A percentile compares a stretch with the other conserved stretches of the same genome.
Conservation (phyloP, 2,113 vertebrate genomes). For the Callipepla californica region DNA sequence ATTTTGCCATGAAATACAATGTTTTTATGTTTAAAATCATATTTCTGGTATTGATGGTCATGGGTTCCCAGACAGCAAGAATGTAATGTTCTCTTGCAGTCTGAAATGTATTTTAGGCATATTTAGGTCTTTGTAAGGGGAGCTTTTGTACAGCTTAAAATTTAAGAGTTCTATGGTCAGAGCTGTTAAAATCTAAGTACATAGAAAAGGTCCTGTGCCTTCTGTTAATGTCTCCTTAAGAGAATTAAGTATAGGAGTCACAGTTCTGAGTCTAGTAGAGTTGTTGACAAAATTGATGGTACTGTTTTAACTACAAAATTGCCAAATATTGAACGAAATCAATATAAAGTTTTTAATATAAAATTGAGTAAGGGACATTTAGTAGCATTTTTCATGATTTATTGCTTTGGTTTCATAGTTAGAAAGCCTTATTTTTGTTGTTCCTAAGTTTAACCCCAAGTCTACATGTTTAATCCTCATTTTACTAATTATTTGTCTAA, state of each 20-base stretch:
- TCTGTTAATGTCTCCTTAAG: not conserved
- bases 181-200: not conserved
- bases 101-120: not conserved
- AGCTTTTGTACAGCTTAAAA: not conserved
- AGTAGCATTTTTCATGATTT: not conserved
- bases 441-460: not conserved
- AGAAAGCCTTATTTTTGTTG: not conserved
- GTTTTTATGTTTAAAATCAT: rapidly evolving
- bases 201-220: not conserved
- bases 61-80: not conserved
- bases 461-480: not conserved
- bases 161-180: not conserved
- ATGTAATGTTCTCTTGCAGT: not conserved
- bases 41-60: not conserved
- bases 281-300: not conserved
- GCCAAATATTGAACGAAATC: not conserved
- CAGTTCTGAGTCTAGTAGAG: not conserved
- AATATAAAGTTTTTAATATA: rapidly evolving
- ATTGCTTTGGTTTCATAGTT: not conserved
- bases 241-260: not conserved
- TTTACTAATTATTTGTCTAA: not conserved
- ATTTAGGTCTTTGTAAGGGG: not conserved
- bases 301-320: not conserved
- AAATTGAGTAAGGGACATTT: not conserved
- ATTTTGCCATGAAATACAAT: not conserved